Conservation (phyloP, 2,113 vertebrate genomes). For the Bombycilla garrulus region DNA sequence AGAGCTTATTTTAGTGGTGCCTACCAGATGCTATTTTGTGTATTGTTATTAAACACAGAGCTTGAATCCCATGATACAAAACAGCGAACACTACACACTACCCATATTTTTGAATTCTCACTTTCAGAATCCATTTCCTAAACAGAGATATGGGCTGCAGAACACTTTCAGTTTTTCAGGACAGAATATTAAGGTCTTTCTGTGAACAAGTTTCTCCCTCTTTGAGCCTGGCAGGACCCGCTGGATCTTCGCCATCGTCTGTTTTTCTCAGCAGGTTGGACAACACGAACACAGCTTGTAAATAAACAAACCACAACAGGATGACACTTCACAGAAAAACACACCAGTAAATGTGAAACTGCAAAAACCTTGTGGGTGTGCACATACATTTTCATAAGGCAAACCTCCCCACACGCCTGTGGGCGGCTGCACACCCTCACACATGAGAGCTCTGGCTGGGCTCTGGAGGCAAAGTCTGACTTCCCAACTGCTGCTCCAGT, state of each 20-base stretch:
- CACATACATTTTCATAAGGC: slow-evolving; percentile 3
- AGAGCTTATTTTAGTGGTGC: not conserved
- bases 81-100: slow-evolving; percentile 1
- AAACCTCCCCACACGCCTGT: not conserved
- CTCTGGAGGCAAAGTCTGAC: not conserved
- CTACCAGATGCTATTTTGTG: slow-evolving; percentile 54
- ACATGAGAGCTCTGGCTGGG: not conserved
- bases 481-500: not conserved
- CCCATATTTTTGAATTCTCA: slow-evolving; percentile 7
- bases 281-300: not conserved
- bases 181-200: not conserved
- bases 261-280: slow-evolving; percentile 39
- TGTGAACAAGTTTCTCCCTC: not conserved
- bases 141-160: not conserved
- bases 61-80: not conserved
- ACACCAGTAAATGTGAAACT: not conserved
- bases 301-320: slow-evolving; percentile 39
- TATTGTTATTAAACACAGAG: slow-evolving; percentile 58
- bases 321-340: not conserved
- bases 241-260: slow-evolving; percentile 18
- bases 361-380: slow-evolving; percentile 5
- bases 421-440: not conserved
- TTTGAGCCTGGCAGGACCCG: not conserved
- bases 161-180: not conserved
- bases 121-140: slow-evolving; percentile 16